phyloP scores from a whole-genome alignment of 2,113 vertebrate genomes.

The Mobula hypostoma region DNA sequence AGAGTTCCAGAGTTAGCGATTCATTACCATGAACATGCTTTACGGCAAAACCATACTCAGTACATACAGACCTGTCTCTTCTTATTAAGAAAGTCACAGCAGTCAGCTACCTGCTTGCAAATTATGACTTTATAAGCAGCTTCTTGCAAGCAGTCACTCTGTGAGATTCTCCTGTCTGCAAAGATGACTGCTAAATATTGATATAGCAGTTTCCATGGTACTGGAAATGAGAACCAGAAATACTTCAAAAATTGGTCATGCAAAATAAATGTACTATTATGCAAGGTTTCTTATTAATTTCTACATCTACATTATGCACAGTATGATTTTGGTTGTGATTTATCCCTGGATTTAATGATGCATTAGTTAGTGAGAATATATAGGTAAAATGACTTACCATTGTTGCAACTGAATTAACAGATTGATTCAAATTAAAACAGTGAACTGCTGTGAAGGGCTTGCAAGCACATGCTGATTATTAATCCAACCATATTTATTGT shows the following conservation, averaged over 20 bases:
- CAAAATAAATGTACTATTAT: constrained; percentile 1
- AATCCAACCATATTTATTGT: background rate
- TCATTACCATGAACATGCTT: background rate
- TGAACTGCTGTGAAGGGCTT: background rate
- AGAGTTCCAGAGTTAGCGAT: background rate
- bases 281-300: background rate
- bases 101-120: background rate
- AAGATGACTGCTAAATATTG: background rate
- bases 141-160: background rate
- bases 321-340: background rate
- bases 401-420: background rate
- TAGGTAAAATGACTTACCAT: background rate
- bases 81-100: background rate
- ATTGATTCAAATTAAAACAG: background rate
- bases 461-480: background rate
- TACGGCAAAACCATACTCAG: background rate
- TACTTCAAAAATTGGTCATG: background rate
- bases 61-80: background rate
- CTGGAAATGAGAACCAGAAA: background rate
- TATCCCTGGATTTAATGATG: background rate
- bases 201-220: background rate
- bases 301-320: background rate
- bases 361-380: background rate
- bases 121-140: background rate
- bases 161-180: background rate